Base-by-base conservation (phyloP, 1,140 invertebrate genomes). In the Penaeus chinensis region DNA sequence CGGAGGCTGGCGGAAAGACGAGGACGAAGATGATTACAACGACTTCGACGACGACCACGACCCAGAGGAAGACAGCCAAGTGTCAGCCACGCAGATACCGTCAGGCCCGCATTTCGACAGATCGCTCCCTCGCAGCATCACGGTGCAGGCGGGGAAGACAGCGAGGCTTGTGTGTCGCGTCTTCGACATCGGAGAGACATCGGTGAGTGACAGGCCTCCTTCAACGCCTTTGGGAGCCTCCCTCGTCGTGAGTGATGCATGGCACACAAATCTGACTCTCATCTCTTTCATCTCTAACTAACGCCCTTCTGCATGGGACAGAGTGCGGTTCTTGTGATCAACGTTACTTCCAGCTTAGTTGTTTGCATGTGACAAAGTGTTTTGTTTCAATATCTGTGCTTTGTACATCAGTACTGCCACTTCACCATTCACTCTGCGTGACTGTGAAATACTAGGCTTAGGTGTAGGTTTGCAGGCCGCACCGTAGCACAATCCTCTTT, bases 91-190 rank as follows among this genome's bases (percentile, higher is more conserved):
- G 71, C 19, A 27, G 71, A 24, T 32, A 27, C 71, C 18, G 71
- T 20, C 24, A 24, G 71, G 42, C 71, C 85, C 85, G 7, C 27
- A 63, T 8, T 87, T 87, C 63, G 85, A 87, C 79, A 82, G 85
- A 66, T 20, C 65, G 18, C 78, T 74, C 65, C 78, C 85, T 7
- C n/a, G 85, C n/a, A 87, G 79, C 54, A n/a, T 87, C 24, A 82
- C 65, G 19, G 85, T 87, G 16, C 85, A 87, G 69, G 78, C 85
- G 24, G 85, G 85, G 19, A 87, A 87, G 60, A 87, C 85, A 4
- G 85, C 85, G 7, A 71, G 62, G 24, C 37, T 87, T 4, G 79
- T 82, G 11, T 87, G 85, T 74, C 78, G 85, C 32, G 85, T 87
- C 24, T 27, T 87, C 42, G 76, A 82, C 78, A 69, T 87, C 62